A percentile compares a stretch with the other conserved stretches of the same genome.
phyloP scores from a whole-genome alignment of 2,797 vertebrate genomes.

The Nannoperca australis region DNA sequence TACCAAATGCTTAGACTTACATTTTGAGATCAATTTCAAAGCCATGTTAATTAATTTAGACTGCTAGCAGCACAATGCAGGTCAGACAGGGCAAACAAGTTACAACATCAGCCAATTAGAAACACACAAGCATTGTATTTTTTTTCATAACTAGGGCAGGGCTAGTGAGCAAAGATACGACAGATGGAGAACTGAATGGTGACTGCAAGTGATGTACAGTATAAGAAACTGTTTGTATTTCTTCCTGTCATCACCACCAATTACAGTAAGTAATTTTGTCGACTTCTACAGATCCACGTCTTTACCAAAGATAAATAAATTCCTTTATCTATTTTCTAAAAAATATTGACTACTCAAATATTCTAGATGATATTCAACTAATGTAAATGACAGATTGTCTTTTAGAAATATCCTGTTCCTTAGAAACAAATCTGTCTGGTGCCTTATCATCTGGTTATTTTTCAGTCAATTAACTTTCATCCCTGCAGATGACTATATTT shows the following conservation, averaged over 20 bases:
- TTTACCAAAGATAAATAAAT: conserved; percentile 46
- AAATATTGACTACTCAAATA: conserved; percentile 37
- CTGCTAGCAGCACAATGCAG: conserved; percentile 82
- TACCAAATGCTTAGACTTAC: conserved; percentile 78
- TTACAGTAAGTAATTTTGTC: conserved; percentile 29
- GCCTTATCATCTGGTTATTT: conserved; percentile 78
- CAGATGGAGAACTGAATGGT: conserved; percentile 58
- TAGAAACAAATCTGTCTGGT: conserved; percentile 60
- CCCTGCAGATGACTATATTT: conserved; percentile 77
- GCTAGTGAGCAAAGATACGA: conserved; percentile 58
- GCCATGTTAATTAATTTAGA: conserved; percentile 85
- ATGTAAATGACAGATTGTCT: conserved; percentile 69
- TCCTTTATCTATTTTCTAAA: conserved; percentile 44
- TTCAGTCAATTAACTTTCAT: conserved; percentile 82
- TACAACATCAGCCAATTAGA: conserved; percentile 85
- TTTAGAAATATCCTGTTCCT: conserved; percentile 71
- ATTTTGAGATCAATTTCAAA: conserved; percentile 84
- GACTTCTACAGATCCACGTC: conserved; percentile 24
- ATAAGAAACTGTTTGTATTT: conserved; percentile 19
- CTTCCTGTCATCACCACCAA: conserved; percentile 41
- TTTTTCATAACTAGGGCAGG: conserved; percentile 64
- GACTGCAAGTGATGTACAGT: conserved; percentile 35
- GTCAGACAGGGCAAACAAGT: conserved; percentile 84
- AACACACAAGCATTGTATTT: conserved; percentile 72
- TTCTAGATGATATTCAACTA: conserved; percentile 53